These are phyloP conservation scores for Prionchulus punctatus DNA, from an alignment of 2,888 invertebrate genomes.

Conservation along the genomic window DNA sequence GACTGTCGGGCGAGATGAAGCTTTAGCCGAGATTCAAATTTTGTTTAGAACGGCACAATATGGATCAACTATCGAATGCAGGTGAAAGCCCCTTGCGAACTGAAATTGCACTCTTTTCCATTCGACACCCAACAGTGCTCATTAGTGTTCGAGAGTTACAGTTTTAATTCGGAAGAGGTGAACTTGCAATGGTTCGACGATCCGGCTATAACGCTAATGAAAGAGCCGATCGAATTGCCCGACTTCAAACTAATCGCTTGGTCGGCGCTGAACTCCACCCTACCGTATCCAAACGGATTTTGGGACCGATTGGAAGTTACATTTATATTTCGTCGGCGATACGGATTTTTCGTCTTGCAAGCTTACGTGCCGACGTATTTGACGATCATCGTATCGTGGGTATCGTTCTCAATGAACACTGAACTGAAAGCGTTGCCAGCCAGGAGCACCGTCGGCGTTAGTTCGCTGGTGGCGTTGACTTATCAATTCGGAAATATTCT, in stretches of 20 bases:
- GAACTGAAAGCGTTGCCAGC: slow-evolving; percentile 30
- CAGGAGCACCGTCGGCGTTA: slow-evolving; percentile 29
- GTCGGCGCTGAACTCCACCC: slow-evolving; percentile 18
- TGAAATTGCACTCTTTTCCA: slow-evolving; percentile 26
- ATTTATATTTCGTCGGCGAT: slow-evolving; percentile 30
- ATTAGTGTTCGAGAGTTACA: slow-evolving; percentile 28
- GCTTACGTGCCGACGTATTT: slow-evolving; percentile 29
- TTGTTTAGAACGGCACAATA: slow-evolving; percentile 28
- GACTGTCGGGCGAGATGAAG: no score
- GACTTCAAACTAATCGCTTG: slow-evolving; percentile 30
- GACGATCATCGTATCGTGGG: slow-evolving; percentile 28
- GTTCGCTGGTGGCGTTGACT: slow-evolving; percentile 28
- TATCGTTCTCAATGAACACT: slow-evolving; percentile 25
- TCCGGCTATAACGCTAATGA: slow-evolving; percentile 26
- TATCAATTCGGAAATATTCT: slow-evolving; percentile 29
- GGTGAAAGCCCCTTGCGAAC: slow-evolving; percentile 27
- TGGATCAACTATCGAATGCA: slow-evolving; percentile 29
- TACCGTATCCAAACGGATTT: slow-evolving; percentile 25
- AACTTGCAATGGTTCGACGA: slow-evolving; percentile 29
- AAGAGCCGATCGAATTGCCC: slow-evolving; percentile 25
- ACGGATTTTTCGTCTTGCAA: slow-evolving; percentile 31
- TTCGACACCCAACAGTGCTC: slow-evolving; percentile 24
- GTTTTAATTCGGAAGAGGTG: slow-evolving; percentile 30
- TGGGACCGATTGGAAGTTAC: slow-evolving; percentile 21
- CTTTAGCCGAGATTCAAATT: no score